phyloP scores from a whole-genome alignment of 2,113 vertebrate genomes.

The Pachycephala philippinensis region DNA sequence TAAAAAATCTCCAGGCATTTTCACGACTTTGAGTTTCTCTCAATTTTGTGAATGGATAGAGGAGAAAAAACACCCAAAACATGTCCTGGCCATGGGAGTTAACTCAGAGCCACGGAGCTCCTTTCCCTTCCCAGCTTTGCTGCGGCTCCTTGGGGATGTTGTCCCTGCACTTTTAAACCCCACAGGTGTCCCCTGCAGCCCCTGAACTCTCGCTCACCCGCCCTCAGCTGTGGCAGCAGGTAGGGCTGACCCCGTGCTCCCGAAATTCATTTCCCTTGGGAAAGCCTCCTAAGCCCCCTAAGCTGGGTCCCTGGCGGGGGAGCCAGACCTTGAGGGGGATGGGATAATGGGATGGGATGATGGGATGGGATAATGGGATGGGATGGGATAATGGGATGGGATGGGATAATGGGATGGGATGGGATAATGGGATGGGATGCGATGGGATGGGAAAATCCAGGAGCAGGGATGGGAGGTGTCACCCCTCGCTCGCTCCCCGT shows the following conservation, averaged over 20 bases:
- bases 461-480: background rate
- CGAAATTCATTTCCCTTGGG: background rate
- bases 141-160: background rate
- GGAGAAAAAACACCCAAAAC: accelerated
- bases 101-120: background rate
- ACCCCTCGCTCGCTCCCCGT: accelerated
- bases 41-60: background rate
- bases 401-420: too few relatives aligned
- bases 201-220: background rate
- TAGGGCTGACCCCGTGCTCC: background rate
- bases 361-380: too few relatives aligned
- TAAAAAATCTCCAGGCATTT: background rate
- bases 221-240: background rate
- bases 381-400: too few relatives aligned
- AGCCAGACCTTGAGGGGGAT: background rate
- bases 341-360: background rate
- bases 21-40: background rate
- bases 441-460: too few relatives aligned
- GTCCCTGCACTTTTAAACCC: background rate
- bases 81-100: accelerated
- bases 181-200: background rate
- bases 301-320: background rate
- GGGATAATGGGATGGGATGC: too few relatives aligned
- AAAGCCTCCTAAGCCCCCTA: background rate
- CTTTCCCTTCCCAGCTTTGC: background rate